phyloP scores from a whole-genome alignment of 1,140 invertebrate species.

The Nymphalis io region DNA sequence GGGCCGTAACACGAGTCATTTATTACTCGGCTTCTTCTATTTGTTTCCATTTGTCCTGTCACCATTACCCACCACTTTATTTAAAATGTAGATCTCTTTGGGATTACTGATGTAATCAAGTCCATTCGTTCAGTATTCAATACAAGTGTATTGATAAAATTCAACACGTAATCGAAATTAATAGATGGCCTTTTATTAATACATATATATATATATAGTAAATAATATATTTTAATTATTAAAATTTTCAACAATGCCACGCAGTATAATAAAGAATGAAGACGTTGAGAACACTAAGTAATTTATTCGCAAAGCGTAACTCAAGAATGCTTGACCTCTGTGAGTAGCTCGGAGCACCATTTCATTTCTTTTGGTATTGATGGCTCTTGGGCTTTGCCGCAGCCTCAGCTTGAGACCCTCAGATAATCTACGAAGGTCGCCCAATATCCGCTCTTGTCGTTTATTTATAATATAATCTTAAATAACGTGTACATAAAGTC shows the following conservation, averaged over 20 bases:
- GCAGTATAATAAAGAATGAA: constrained; percentile 10
- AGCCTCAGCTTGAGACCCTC: constrained; percentile 38
- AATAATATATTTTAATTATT: too few relatives aligned
- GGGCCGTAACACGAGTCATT: constrained; percentile 22
- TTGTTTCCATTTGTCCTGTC: constrained; percentile 39
- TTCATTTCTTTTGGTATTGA: constrained; percentile 56
- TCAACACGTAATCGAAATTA: not conserved
- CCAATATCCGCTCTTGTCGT: constrained; percentile 26
- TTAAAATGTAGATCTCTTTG: constrained; percentile 34
- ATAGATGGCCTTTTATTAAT: not conserved
- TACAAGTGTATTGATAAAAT: not conserved
- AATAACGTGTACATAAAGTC: not conserved
- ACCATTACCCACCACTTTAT: constrained; percentile 30
- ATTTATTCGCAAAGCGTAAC: constrained; percentile 38
- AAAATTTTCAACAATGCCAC: constrained; percentile 8
- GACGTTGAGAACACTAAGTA: constrained; percentile 24
- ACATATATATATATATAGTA: too few relatives aligned
- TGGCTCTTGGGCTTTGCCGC: constrained; percentile 42
- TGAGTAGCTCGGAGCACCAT: constrained; percentile 44
- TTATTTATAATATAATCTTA: constrained; percentile 3
- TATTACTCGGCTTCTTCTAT: constrained; percentile 35
- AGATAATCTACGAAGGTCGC: constrained; percentile 40
- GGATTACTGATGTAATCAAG: constrained; percentile 26
- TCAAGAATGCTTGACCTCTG: constrained; percentile 50
- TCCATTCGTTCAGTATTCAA: not conserved